phyloP scores from a whole-genome alignment of 2,888 invertebrate species.

The Osmoderma eremita region DNA sequence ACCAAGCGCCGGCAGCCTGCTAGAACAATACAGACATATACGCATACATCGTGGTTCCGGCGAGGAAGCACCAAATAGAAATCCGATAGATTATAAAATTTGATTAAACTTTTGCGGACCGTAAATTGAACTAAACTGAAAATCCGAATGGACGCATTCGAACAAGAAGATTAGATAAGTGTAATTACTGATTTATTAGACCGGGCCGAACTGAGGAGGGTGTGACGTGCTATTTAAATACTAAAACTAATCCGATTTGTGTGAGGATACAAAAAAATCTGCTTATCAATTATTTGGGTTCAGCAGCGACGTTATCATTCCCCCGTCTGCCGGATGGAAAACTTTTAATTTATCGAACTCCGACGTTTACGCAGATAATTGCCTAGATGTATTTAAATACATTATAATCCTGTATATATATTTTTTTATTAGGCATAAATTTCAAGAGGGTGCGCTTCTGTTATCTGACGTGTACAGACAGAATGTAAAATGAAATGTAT shows the following conservation, averaged over 20 bases:
- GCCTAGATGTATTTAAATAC: constrained; percentile 33
- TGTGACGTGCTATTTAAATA: constrained; percentile 54
- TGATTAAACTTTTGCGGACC: constrained; percentile 55
- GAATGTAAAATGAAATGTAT: constrained; percentile 20
- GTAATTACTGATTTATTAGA: constrained; percentile 62
- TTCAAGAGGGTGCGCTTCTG: constrained; percentile 19
- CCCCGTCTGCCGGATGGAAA: constrained; percentile 25
- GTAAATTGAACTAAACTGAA: constrained; percentile 59
- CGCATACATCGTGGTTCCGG: constrained; percentile 16
- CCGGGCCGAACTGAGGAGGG: constrained; percentile 53
- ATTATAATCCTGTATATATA: constrained; percentile 3
- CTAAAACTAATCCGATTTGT: constrained; percentile 53
- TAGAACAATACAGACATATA: neutral
- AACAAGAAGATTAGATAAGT: constrained; percentile 63
- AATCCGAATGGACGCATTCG: constrained; percentile 59
- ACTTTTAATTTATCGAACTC: constrained; percentile 40
- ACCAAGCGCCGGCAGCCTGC: neutral
- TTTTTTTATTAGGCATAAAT: constrained; percentile 30
- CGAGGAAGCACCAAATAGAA: constrained; percentile 45
- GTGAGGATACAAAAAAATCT: constrained; percentile 47
- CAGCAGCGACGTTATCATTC: constrained; percentile 41
- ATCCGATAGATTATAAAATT: constrained; percentile 55
- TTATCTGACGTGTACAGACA: constrained; percentile 29
- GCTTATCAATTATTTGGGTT: constrained; percentile 47
- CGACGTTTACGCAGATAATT: constrained; percentile 31